Conservation (phyloP, 2,797 vertebrate genomes). For the Anas georgica region DNA sequence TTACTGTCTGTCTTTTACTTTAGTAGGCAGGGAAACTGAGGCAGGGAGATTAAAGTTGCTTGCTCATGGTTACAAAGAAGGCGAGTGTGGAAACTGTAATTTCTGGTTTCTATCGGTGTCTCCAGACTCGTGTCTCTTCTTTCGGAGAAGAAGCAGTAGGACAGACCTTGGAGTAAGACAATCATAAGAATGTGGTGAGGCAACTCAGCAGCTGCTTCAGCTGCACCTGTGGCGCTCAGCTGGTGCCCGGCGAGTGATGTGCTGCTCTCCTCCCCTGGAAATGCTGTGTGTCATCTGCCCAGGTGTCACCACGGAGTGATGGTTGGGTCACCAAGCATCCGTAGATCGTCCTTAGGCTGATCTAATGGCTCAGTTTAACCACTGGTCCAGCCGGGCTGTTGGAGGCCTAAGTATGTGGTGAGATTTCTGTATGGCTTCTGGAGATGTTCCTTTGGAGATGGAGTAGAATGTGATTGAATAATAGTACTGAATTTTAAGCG, state of each 20-base stretch:
- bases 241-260: background rate
- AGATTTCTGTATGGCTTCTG: background rate
- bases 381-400: background rate
- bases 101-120: background rate
- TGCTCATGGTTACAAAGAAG: background rate
- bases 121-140: background rate
- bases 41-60: slow-evolving; percentile 20
- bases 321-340: background rate
- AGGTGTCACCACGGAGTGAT: background rate
- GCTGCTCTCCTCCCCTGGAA: background rate
- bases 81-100: background rate
- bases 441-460: background rate
- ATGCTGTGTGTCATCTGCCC: background rate
- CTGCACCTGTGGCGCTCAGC: background rate
- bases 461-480: background rate
- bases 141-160: background rate
- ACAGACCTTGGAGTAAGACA: slow-evolving; percentile 1
- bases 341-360: background rate
- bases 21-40: slow-evolving; percentile 24
- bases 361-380: background rate
- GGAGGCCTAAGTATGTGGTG: background rate
- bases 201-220: background rate
- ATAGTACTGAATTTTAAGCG: background rate
- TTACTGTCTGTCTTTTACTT: background rate
- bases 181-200: background rate